Base-by-base conservation (phyloP, 2,113 vertebrate species). In the Heliornis fulica region DNA sequence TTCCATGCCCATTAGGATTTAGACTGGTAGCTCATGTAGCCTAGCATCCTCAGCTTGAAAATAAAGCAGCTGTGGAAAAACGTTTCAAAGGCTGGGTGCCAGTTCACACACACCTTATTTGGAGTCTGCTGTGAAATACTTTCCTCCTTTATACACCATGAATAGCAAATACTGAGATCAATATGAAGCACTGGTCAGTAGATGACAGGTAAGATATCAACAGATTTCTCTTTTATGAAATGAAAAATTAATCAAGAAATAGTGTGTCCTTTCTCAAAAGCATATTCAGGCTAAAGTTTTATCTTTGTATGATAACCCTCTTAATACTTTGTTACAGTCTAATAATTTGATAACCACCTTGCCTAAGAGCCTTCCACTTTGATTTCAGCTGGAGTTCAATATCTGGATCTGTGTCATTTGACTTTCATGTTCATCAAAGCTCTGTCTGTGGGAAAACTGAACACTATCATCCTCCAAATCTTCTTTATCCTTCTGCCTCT, bases 281-380 rank as follows among this genome's bases (percentile, higher is more conserved):
- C 11, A 32, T 50, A 66, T 51, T 43, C n/a, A 60, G 28, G 70
- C 38, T 94, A 57, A 95, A 95, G 23, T 84, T 89, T 59, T 81
- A 86, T 83, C 80, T 96, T 76, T 38, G 3, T 21, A 29, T 92
- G 91, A 69, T 96, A 94, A 90, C 15, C 87, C 61, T 95, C 57
- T 86, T 83, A 91, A 83, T 95, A 54, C 46, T 95, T 75, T 71
- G 63, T 59, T 74, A 57, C 28, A 25, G 78, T 78, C 46, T 32
- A 68, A 81, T 53, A 83, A 86, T 91, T 87, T 91, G 89, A 89
- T 95, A 97, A 86, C 81, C 50, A 97, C 76, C 81, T 83, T 81
- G 53, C 3, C 32, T 61, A 81, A 92, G 1, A 82, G 46, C 46
- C 75, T 97, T 96, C 79, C 65, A 64, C n/a, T 45, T 53, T 86